Conservation (phyloP, 2,113 vertebrate species). For the Hippocampus mohnikei region DNA sequence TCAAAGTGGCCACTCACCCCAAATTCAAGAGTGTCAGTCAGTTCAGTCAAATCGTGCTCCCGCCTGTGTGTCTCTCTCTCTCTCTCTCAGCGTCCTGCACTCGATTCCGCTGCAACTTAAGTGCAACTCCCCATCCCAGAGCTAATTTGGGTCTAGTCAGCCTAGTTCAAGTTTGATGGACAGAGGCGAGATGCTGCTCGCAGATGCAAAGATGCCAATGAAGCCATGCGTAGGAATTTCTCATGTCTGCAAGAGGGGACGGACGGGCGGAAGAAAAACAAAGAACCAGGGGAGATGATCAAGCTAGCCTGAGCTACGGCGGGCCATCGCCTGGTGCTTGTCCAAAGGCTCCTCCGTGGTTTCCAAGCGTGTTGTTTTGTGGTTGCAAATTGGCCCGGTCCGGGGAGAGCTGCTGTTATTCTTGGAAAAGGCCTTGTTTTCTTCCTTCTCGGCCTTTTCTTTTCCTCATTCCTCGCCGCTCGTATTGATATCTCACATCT, state of each 20-base stretch:
- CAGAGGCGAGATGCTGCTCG: not conserved
- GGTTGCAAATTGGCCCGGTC: slow-evolving; percentile 66
- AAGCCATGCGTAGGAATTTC: not conserved
- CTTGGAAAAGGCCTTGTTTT: slow-evolving; percentile 64
- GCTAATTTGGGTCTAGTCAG: slow-evolving; percentile 42
- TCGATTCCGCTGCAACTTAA: slow-evolving; percentile 15
- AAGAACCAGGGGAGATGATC: not conserved
- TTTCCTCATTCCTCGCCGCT: slow-evolving; percentile 22
- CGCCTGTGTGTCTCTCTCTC: too few species aligned
- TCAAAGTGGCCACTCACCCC: not conserved
- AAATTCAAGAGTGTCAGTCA: slow-evolving; percentile 11
- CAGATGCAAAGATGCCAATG: slow-evolving; percentile 29
- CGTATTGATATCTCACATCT: slow-evolving; percentile 51
- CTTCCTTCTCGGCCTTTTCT: slow-evolving; percentile 39
- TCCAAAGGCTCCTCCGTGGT: slow-evolving; percentile 60
- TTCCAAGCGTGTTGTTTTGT: slow-evolving; percentile 63
- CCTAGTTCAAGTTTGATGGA: slow-evolving; percentile 12
- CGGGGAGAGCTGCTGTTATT: slow-evolving; percentile 64
- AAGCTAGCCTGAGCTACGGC: not conserved
- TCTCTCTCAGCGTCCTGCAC: not conserved
- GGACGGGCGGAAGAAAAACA: not conserved
- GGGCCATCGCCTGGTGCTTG: slow-evolving; percentile 36
- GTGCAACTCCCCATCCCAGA: slow-evolving; percentile 30
- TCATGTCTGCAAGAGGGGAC: too few species aligned
- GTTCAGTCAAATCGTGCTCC: slow-evolving; percentile 18